Evolutionary conservation across 92 coral and sea anemone genomes (phyloP).

Genomic region (Phenganax stokvisi): DNA sequence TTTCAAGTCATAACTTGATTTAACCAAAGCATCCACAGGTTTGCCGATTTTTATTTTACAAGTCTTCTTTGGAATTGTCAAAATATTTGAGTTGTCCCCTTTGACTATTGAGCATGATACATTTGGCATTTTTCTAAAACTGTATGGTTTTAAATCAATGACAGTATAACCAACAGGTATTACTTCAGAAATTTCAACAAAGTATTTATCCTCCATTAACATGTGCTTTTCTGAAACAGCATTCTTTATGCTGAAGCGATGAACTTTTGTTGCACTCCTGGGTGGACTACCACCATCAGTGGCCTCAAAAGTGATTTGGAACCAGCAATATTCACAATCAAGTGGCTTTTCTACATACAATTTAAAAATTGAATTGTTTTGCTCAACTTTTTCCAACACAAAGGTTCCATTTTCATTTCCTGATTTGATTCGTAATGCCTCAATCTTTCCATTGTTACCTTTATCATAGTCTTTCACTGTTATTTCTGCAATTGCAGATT

Average conservation of each 20-base stretch:
- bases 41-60: slow-evolving; percentile 62
- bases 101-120: slow-evolving; percentile 53
- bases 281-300: slow-evolving; percentile 79
- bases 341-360: slow-evolving; percentile 62
- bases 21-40: slow-evolving; percentile 62
- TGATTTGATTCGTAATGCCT: slow-evolving; percentile 62
- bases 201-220: slow-evolving; percentile 57
- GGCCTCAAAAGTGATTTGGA: slow-evolving; percentile 59
- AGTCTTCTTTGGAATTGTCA: slow-evolving; percentile 61
- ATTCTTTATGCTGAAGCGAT: slow-evolving; percentile 56
- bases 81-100: slow-evolving; percentile 57
- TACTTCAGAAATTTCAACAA: slow-evolving; percentile 66
- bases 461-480: slow-evolving; percentile 67
- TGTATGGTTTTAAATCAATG: slow-evolving; percentile 59
- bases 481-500: slow-evolving; percentile 57
- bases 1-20: slow-evolving; percentile 56
- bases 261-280: slow-evolving; percentile 52
- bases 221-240: slow-evolving; percentile 54
- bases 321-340: slow-evolving; percentile 60
- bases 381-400: slow-evolving; percentile 52
- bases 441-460: slow-evolving; percentile 71
- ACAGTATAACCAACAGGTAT: slow-evolving; percentile 74
- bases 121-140: slow-evolving; percentile 51
- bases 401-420: slow-evolving; percentile 64
- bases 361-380: slow-evolving; percentile 46